Conservation (phyloP, 2,888 invertebrate species). For the Dicyrtoma fusca region DNA sequence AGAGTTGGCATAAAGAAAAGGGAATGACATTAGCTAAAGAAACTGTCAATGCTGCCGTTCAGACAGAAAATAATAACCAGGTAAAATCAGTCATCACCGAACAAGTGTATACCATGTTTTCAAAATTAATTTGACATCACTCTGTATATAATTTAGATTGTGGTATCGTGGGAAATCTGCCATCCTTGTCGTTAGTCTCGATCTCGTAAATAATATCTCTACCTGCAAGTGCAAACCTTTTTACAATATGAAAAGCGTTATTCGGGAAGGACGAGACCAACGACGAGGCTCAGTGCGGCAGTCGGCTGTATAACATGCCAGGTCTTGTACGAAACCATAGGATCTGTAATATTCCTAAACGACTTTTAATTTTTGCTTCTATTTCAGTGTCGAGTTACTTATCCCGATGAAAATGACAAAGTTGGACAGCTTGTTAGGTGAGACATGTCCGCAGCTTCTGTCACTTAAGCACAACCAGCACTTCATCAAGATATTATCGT, state of each 20-base stretch:
- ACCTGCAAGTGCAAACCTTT: no score
- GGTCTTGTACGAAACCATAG: no score
- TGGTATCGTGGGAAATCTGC: no score
- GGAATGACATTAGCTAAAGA: conserved; percentile 17
- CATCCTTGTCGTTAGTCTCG: no score
- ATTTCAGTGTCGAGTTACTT: conserved; percentile 40
- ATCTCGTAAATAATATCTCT: no score
- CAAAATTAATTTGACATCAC: not conserved
- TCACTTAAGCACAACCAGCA: not conserved
- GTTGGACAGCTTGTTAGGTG: conserved; percentile 51
- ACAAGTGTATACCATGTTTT: not conserved
- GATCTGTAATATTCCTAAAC: no score
- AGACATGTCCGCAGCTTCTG: conserved; percentile 5
- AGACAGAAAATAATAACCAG: conserved; percentile 48
- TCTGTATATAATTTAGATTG: no score
- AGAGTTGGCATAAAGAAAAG: conserved; percentile 22
- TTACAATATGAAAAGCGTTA: no score
- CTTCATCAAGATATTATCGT: conserved; percentile 2
- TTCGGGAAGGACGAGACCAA: no score
- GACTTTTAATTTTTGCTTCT: conserved; percentile 23
- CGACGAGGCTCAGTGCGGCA: no score
- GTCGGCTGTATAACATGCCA: no score
- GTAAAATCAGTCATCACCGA: conserved; percentile 31
- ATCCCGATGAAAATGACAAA: conserved; percentile 48
- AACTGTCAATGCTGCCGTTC: conserved; percentile 48